These are phyloP conservation scores for Camelus bactrianus DNA, from an alignment of 2,113 vertebrate genomes.

Conservation along the genomic window DNA sequence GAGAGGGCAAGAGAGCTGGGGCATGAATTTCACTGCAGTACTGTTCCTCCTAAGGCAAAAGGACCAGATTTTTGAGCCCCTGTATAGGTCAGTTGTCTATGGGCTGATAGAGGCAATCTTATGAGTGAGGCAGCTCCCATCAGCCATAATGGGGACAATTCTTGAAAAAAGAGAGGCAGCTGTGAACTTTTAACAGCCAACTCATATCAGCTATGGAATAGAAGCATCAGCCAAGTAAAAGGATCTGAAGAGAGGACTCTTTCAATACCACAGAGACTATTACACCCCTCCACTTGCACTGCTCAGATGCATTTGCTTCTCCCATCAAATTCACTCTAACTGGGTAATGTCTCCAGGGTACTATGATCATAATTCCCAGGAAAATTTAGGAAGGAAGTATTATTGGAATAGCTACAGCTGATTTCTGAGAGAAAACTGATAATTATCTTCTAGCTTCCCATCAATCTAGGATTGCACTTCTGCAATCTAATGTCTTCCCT, in stretches of 20 bases:
- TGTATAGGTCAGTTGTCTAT: neutral
- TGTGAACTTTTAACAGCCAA: neutral
- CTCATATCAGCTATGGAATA: neutral
- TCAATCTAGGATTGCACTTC: neutral
- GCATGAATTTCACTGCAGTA: neutral
- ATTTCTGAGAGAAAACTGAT: neutral
- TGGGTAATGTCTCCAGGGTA: neutral
- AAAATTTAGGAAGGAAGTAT: neutral
- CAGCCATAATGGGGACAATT: neutral
- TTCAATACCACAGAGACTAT: neutral
- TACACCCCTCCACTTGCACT: neutral
- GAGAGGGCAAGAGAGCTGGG: neutral
- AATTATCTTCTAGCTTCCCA: neutral
- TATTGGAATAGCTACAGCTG: neutral
- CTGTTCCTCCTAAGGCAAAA: neutral
- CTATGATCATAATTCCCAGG: neutral
- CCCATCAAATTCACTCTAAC: neutral
- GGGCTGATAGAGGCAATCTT: neutral
- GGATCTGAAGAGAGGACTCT: neutral
- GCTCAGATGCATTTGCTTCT: neutral
- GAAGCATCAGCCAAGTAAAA: neutral
- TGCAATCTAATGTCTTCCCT: neutral
- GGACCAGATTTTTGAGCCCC: neutral
- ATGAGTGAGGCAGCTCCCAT: neutral
- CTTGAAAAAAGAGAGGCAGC: neutral